Evolutionary conservation across 2,113 vertebrate species (phyloP).

Genomic region (Phaethornis superciliosus): DNA sequence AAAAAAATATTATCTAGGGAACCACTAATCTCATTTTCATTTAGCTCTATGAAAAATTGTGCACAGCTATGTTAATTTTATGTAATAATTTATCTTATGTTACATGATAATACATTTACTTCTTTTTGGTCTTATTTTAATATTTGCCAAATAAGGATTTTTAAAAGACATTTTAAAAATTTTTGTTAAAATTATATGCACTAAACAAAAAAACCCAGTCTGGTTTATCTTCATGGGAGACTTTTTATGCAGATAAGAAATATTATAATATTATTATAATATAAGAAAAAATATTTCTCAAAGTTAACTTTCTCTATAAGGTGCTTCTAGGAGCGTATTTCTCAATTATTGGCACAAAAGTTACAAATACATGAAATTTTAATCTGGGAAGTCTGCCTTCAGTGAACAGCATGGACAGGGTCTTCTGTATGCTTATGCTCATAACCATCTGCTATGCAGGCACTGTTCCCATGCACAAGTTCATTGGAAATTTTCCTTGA

Average conservation of each 20-base stretch:
- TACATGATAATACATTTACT: neutral
- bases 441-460: slow-evolving; percentile 58
- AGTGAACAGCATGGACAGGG: slow-evolving; percentile 32
- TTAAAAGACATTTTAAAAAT: neutral
- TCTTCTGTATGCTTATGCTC: slow-evolving; percentile 15
- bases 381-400: slow-evolving; percentile 52
- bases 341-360: neutral
- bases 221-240: neutral
- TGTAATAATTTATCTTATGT: neutral
- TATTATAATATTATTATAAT: neutral
- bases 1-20: neutral
- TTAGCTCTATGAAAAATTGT: neutral
- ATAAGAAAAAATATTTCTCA: neutral
- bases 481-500: neutral
- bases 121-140: neutral
- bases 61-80: neutral
- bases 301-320: neutral
- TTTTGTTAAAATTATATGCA: neutral
- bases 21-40: neutral
- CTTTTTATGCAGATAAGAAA: neutral
- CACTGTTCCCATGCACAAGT: slow-evolving; percentile 47
- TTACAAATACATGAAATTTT: slow-evolving; percentile 50
- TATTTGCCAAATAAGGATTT: fast-evolving
- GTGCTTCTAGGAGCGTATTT: neutral
- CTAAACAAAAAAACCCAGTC: neutral